These are phyloP conservation scores for Holacanthus passer DNA, from an alignment of 2,113 vertebrate genomes.

Conservation along the genomic window DNA sequence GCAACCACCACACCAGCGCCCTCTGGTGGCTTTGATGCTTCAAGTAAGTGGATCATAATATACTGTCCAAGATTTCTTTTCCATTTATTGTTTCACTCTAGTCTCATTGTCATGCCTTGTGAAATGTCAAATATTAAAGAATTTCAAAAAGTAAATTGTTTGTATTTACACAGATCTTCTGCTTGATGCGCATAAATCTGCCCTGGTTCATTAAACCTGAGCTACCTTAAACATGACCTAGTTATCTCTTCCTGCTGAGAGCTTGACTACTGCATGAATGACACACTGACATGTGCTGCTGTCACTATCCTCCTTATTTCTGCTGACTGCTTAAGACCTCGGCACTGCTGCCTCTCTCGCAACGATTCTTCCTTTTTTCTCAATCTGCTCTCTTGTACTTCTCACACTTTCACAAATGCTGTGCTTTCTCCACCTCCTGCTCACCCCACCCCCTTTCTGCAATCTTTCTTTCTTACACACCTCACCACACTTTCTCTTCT, in stretches of 20 bases:
- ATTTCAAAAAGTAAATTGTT: conserved; percentile 13
- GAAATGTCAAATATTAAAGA: conserved; percentile 2
- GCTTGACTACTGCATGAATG: conserved; percentile 78
- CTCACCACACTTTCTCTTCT: conserved; percentile 85
- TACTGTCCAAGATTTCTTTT: neutral
- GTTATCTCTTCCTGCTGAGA: conserved; percentile 35
- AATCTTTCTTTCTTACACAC: conserved; percentile 73
- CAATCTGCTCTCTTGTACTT: conserved; percentile 65
- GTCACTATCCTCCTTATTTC: conserved; percentile 51
- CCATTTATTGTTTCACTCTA: neutral
- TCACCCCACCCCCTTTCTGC: conserved; percentile 81
- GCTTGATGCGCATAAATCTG: conserved; percentile 28
- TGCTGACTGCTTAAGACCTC: conserved; percentile 83
- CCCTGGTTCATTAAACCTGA: conserved; percentile 25
- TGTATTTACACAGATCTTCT: conserved; percentile 20
- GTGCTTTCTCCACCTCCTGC: conserved; percentile 83
- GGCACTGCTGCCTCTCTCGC: conserved; percentile 86
- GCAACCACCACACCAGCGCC: conserved; percentile 79
- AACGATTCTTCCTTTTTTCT: conserved; percentile 87
- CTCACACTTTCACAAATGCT: conserved; percentile 69
- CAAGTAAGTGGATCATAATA: conserved; percentile 85
- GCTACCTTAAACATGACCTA: neutral
- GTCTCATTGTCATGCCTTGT: neutral
- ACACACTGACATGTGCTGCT: conserved; percentile 55
- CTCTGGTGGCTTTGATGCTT: conserved; percentile 91